Conservation (phyloP, 1,140 invertebrate species). For the Ruditapes philippinarum region DNA sequence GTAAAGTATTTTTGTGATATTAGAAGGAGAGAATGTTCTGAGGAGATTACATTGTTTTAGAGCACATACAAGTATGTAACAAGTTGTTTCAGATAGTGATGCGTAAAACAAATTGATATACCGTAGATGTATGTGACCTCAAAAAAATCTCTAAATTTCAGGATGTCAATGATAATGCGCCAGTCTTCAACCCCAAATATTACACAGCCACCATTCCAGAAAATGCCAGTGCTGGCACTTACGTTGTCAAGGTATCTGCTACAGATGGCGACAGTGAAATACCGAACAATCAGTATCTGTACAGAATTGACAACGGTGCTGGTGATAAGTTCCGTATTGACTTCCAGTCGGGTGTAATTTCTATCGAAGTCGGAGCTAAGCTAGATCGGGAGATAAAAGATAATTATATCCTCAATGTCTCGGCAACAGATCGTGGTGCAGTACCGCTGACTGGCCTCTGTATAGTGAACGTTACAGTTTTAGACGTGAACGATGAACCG, state of each 20-base stretch:
- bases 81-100: no score
- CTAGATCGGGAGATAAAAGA: slow-evolving; percentile 74
- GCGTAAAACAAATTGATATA: no score
- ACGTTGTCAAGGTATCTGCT: slow-evolving; percentile 72
- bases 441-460: slow-evolving; percentile 65
- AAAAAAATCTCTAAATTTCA: no score
- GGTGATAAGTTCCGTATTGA: slow-evolving; percentile 80
- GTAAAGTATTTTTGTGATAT: no score
- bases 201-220: slow-evolving; percentile 73
- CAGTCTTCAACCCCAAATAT: slow-evolving; percentile 57
- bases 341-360: slow-evolving; percentile 73
- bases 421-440: slow-evolving; percentile 77
- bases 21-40: no score
- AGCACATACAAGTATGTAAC: no score
- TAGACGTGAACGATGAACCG: slow-evolving; percentile 76
- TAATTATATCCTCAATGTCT: slow-evolving; percentile 72
- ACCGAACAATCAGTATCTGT: slow-evolving; percentile 79
- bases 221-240: slow-evolving; percentile 70
- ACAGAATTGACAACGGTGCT: slow-evolving; percentile 79
- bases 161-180: slow-evolving; percentile 76
- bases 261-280: slow-evolving; percentile 72
- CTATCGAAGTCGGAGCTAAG: slow-evolving; percentile 74
- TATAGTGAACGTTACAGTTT: slow-evolving; percentile 67
- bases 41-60: no score
- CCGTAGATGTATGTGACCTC: no score